A percentile compares a stretch with the other conserved stretches of the same genome.
phyloP scores from a whole-genome alignment of 2,797 vertebrate genomes.

The Sarcophilus harrisii region DNA sequence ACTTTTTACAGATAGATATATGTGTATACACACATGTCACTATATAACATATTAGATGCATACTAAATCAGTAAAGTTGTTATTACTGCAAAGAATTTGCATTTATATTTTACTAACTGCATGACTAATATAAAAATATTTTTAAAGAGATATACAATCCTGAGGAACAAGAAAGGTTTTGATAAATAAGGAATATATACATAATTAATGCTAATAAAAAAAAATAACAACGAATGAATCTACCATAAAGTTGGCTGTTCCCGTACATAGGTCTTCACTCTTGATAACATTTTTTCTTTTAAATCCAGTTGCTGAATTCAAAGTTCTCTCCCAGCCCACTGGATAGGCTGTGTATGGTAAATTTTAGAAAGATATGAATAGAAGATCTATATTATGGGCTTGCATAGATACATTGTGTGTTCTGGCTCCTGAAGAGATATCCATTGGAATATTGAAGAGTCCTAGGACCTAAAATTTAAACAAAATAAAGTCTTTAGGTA shows the following conservation, averaged over 20 bases:
- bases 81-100: neutral
- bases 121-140: neutral
- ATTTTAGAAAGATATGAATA: neutral
- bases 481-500: neutral
- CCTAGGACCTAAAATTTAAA: neutral
- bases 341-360: neutral
- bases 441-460: neutral
- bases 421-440: neutral
- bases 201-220: neutral
- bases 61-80: neutral
- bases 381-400: neutral
- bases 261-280: conserved; percentile 37
- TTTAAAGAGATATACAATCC: neutral
- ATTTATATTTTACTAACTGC: neutral
- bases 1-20: neutral
- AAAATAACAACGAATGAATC: neutral
- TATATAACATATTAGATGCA: neutral
- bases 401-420: neutral
- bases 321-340: neutral
- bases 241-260: neutral
- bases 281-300: neutral
- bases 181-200: neutral
- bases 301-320: neutral
- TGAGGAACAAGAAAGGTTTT: neutral
- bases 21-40: neutral